phyloP scores from a whole-genome alignment of 1,140 invertebrate genomes.

The Penaeus indicus region DNA sequence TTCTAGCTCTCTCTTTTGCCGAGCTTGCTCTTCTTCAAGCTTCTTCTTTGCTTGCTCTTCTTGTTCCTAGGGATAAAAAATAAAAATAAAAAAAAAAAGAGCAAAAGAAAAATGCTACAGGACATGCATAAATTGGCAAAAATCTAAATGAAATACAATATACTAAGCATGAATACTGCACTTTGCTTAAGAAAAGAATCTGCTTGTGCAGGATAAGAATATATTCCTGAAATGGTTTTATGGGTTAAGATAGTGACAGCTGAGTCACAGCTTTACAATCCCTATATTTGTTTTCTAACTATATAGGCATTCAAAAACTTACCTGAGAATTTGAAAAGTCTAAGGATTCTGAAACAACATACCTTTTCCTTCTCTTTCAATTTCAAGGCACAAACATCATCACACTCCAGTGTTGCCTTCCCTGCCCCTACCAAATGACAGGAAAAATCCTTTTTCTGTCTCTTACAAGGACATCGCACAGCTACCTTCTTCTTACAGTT shows the following conservation, averaged over 20 bases:
- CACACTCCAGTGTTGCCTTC: constrained; percentile 38
- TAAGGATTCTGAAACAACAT: not conserved
- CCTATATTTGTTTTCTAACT: too few relatives aligned
- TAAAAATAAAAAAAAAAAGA: not conserved
- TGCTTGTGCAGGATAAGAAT: too few relatives aligned
- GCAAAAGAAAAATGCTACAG: too few relatives aligned
- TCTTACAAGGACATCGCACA: constrained; percentile 82
- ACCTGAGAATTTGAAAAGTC: not conserved
- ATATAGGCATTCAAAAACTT: too few relatives aligned
- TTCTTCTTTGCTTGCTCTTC: constrained; percentile 43
- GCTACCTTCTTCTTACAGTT: constrained; percentile 85
- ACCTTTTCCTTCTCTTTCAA: constrained; percentile 47
- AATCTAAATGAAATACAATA: too few relatives aligned
- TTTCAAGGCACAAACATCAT: constrained; percentile 36
- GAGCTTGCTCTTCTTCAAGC: constrained; percentile 39
- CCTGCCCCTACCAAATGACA: constrained; percentile 72
- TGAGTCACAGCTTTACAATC: too few relatives aligned
- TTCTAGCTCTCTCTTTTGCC: constrained; percentile 43
- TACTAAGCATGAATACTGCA: too few relatives aligned
- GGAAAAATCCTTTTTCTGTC: constrained; percentile 82
- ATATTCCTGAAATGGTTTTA: too few relatives aligned
- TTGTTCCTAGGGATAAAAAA: constrained; percentile 17
- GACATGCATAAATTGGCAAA: too few relatives aligned
- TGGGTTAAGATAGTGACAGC: too few relatives aligned
- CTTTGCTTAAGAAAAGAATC: too few relatives aligned